phyloP scores from a whole-genome alignment of 2,113 vertebrate species.

The Fregata magnificens region DNA sequence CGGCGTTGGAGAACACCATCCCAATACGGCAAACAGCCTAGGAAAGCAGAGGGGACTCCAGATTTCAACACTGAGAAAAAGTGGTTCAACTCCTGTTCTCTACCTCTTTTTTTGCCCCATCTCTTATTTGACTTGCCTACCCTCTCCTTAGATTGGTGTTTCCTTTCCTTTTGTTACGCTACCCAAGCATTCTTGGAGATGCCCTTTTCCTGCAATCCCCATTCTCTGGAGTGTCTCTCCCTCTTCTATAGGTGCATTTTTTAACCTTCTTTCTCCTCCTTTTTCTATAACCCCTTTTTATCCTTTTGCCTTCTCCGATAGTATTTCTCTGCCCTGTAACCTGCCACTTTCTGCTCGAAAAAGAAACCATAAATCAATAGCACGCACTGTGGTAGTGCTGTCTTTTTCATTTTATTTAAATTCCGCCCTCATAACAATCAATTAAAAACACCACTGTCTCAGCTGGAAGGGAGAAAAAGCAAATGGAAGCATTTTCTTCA shows the following conservation, averaged over 20 bases:
- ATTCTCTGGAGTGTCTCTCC: not conserved
- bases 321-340: not conserved
- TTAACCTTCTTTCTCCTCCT: not conserved
- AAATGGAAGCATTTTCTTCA: not conserved
- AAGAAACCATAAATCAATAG: not conserved
- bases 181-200: not conserved
- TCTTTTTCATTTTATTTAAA: not conserved
- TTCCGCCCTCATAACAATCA: not conserved
- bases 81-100: not conserved
- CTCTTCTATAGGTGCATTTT: not conserved
- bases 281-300: not conserved
- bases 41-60: not conserved
- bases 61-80: not conserved
- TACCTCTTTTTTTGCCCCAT: not conserved
- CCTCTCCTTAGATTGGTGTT: not conserved
- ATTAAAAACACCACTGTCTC: not conserved
- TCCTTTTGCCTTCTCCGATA: not conserved
- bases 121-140: not conserved
- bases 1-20: not conserved
- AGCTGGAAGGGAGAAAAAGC: not conserved
- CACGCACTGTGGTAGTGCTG: not conserved
- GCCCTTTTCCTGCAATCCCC: not conserved
- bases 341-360: not conserved
- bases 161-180: not conserved
- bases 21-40: fast-evolving